A percentile compares a stretch with the other conserved stretches of the same genome.
Conservation (phyloP, 2,113 vertebrate genomes). For the Prolemur simus region DNA sequence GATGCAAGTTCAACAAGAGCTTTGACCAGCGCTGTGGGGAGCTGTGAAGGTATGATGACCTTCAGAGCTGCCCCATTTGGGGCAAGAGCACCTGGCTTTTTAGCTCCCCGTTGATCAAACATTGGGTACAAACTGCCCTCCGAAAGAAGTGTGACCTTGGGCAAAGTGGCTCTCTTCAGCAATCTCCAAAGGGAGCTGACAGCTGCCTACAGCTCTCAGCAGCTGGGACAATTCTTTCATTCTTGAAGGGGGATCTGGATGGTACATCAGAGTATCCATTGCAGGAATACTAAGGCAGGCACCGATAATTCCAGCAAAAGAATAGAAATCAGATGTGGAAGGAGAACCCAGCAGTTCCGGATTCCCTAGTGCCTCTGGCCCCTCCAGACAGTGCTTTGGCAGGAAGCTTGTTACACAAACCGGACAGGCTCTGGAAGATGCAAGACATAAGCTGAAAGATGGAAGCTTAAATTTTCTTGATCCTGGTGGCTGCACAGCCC, state of each 20-base stretch:
- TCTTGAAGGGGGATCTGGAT: not conserved
- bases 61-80: not conserved
- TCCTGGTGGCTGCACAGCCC: not conserved
- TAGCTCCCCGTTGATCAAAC: not conserved
- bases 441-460: not conserved
- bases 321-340: not conserved
- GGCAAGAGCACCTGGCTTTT: not conserved
- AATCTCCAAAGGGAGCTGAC: not conserved
- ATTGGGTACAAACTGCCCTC: not conserved
- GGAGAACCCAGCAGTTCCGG: not conserved
- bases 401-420: not conserved
- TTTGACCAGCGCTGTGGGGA: not conserved
- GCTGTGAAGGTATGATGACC: not conserved
- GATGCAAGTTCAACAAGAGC: not conserved
- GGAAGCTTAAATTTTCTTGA: not conserved
- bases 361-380: not conserved
- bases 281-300: not conserved
- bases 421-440: not conserved
- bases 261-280: not conserved
- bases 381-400: not conserved
- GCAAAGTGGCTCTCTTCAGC: not conserved
- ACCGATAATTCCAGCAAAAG: not conserved
- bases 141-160: not conserved
- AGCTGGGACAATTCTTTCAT: not conserved
- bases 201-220: not conserved